Evolutionary conservation across 2,888 invertebrate species (phyloP).

Genomic region (Cheilosia pagana): DNA sequence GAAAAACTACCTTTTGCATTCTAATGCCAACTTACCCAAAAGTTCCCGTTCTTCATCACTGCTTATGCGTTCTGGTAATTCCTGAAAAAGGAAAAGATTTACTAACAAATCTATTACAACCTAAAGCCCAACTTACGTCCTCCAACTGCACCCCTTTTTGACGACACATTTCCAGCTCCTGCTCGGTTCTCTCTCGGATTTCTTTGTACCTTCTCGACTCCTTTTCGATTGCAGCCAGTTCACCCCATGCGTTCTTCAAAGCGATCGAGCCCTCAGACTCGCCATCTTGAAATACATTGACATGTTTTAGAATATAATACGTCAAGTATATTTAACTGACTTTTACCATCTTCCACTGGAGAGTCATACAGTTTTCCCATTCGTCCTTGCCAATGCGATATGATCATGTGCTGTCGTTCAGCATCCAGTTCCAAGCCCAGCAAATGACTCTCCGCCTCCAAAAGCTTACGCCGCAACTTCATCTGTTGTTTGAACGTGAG

Average conservation of each 20-base stretch:
- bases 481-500: constrained; percentile 96
- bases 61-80: constrained; percentile 92
- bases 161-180: constrained; percentile 91
- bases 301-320: not conserved
- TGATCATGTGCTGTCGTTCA: constrained; percentile 93
- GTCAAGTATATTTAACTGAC: not conserved
- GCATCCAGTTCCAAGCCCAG: constrained; percentile 94
- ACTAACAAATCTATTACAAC: not conserved
- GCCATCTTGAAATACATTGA: constrained; percentile 77
- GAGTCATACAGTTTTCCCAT: constrained; percentile 87
- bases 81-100: constrained; percentile 82
- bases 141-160: constrained; percentile 91
- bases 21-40: constrained; percentile 65
- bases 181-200: constrained; percentile 90
- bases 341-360: constrained; percentile 81
- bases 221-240: constrained; percentile 91
- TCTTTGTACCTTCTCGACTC: constrained; percentile 93
- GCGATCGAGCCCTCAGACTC: constrained; percentile 83
- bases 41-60: constrained; percentile 96
- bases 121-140: constrained; percentile 86
- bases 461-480: constrained; percentile 92
- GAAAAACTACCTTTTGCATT: not conserved
- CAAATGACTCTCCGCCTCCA: constrained; percentile 95
- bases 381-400: constrained; percentile 93
- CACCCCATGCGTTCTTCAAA: constrained; percentile 92